Conservation (phyloP, 2,113 vertebrate genomes). For the Seriola quinqueradiata region DNA sequence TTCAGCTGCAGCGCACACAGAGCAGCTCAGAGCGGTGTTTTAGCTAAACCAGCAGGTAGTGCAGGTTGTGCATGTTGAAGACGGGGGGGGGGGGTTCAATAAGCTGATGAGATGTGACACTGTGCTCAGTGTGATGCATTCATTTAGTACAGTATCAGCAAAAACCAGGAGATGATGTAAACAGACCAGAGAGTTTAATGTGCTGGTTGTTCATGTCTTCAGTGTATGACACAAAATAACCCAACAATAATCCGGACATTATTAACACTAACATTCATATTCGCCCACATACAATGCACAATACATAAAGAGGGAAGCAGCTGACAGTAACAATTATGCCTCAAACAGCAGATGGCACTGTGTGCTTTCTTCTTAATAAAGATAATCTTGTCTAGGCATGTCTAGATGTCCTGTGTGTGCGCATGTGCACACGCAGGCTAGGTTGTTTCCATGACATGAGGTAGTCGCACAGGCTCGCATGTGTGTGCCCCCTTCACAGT, state of each 20-base stretch:
- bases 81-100: neutral
- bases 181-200: neutral
- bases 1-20: neutral
- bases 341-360: constrained; percentile 73
- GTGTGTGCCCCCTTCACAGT: constrained; percentile 23
- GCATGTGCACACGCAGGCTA: constrained; percentile 13
- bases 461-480: constrained; percentile 39
- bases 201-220: neutral
- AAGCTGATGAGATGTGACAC: neutral
- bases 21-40: neutral
- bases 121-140: neutral
- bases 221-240: neutral
- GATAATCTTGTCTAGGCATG: constrained; percentile 30
- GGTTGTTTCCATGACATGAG: constrained; percentile 72
- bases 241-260: neutral
- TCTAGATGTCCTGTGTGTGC: constrained; percentile 10
- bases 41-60: neutral
- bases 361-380: constrained; percentile 19
- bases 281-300: neutral
- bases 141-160: neutral
- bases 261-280: neutral
- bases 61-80: neutral
- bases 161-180: neutral
- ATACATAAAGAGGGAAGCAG: neutral
- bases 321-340: neutral